Conservation (phyloP, 2,888 invertebrate genomes). For the Gnatocerus cornutus region DNA sequence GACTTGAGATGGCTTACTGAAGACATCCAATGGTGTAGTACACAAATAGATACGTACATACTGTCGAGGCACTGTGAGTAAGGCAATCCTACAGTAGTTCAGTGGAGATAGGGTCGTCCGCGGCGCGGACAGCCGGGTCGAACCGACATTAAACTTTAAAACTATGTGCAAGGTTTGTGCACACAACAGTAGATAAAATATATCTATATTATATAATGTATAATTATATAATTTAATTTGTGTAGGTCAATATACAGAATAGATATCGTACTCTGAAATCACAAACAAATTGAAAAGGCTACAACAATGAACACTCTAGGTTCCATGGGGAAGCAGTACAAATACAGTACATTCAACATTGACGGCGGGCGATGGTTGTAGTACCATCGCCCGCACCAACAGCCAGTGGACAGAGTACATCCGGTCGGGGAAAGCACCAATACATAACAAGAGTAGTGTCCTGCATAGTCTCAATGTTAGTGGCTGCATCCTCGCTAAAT, state of each 20-base stretch:
- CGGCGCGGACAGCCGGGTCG: slow-evolving; percentile 62
- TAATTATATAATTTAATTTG: slow-evolving; percentile 68
- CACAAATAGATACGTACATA: slow-evolving; percentile 71
- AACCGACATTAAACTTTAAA: slow-evolving; percentile 65
- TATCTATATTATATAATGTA: slow-evolving; percentile 69
- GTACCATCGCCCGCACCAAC: slow-evolving; percentile 58
- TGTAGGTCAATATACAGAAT: slow-evolving; percentile 71
- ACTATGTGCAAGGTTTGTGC: slow-evolving; percentile 72
- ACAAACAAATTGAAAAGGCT: slow-evolving; percentile 71
- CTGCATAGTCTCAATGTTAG: slow-evolving; percentile 67
- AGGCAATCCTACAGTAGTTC: slow-evolving; percentile 86
- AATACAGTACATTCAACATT: slow-evolving; percentile 69
- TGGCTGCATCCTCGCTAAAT: slow-evolving; percentile 70
- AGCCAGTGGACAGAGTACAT: slow-evolving; percentile 70
- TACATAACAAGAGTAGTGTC: slow-evolving; percentile 67
- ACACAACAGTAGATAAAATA: slow-evolving; percentile 73
- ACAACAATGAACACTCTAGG: slow-evolving; percentile 72
- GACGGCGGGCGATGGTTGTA: slow-evolving; percentile 53
- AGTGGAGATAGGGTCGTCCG: slow-evolving; percentile 74
- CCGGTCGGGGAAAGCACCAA: slow-evolving; percentile 69
- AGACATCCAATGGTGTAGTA: slow-evolving; percentile 69
- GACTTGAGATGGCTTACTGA: slow-evolving; percentile 64
- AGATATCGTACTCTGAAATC: slow-evolving; percentile 70
- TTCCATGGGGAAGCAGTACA: slow-evolving; percentile 71
- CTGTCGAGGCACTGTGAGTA: slow-evolving; percentile 86